A percentile compares a stretch with the other conserved stretches of the same genome.
Evolutionary conservation across 2,113 vertebrate species (phyloP).

Genomic region (Stigmatopora nigra): DNA sequence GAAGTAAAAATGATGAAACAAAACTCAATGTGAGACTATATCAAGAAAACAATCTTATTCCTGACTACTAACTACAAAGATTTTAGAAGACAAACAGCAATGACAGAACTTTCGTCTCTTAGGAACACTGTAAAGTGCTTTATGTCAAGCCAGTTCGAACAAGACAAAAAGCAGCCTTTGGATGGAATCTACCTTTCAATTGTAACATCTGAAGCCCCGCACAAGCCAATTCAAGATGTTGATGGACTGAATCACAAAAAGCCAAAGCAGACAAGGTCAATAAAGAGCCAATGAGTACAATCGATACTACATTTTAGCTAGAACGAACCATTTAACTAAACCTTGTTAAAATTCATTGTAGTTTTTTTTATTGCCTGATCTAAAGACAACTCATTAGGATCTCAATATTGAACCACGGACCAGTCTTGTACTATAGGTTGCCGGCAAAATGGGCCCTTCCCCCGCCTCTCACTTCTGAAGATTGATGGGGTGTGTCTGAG

Average conservation of each 20-base stretch:
- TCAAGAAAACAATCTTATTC: background rate
- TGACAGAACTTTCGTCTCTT: background rate
- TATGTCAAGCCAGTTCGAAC: background rate
- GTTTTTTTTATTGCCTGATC: background rate
- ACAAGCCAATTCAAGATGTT: background rate
- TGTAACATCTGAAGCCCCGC: background rate
- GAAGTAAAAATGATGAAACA: background rate
- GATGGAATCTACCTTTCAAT: background rate
- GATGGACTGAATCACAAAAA: background rate
- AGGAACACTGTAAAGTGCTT: background rate
- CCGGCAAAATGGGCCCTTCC: background rate
- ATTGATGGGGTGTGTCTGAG: slow-evolving; percentile 11
- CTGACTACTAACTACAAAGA: background rate
- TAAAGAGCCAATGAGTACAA: background rate
- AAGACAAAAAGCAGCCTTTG: background rate
- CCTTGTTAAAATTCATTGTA: slow-evolving; percentile 2
- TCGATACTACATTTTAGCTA: background rate
- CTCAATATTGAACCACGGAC: background rate
- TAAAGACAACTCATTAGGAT: background rate
- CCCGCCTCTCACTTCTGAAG: background rate
- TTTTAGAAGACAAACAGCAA: background rate
- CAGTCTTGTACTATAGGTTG: background rate
- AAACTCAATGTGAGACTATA: background rate
- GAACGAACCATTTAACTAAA: background rate
- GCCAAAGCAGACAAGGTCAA: slow-evolving; percentile 1